These are phyloP conservation scores for Brachionus koreanus DNA, from an alignment of 1,140 invertebrate genomes.

Conservation along the genomic window DNA sequence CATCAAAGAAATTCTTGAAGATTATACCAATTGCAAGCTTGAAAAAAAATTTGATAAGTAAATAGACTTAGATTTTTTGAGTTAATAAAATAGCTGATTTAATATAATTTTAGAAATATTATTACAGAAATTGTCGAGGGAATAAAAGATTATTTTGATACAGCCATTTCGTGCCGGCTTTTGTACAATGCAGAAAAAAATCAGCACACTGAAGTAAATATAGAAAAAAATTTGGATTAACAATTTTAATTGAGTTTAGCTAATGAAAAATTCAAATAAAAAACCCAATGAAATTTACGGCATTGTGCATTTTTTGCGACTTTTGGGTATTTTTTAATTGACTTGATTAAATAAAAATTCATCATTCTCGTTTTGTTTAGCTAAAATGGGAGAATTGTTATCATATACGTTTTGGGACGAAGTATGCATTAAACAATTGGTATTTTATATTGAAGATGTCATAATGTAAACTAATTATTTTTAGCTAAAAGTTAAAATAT, in stretches of 20 bases:
- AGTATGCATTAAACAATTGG: conserved; percentile 31
- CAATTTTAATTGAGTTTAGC: neutral
- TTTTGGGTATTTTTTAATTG: neutral
- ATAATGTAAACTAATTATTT: neutral
- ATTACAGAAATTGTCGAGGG: conserved; percentile 35
- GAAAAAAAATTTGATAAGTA: conserved; percentile 42
- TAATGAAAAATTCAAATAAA: conserved; percentile 9
- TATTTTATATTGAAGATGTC: conserved; percentile 30
- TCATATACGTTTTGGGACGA: conserved; percentile 44
- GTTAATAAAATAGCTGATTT: neutral
- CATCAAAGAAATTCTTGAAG: conserved; percentile 6
- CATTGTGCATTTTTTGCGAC: neutral
- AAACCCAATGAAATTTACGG: conserved; percentile 29
- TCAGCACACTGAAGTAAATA: conserved; percentile 29
- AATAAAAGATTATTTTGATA: conserved; percentile 38
- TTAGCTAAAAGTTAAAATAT: neutral
- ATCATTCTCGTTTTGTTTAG: neutral
- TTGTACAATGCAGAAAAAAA: conserved; percentile 6
- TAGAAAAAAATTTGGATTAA: neutral
- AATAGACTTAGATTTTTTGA: neutral
- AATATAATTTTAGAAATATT: conserved; percentile 5
- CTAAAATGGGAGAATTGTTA: conserved; percentile 23
- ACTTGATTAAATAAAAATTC: neutral
- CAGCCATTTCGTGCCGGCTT: neutral
- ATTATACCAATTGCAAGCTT: neutral